A percentile compares a stretch with the other conserved stretches of the same genome.
Evolutionary conservation across 2,113 vertebrate species (phyloP).

Genomic region (Tauraco erythrolophus): DNA sequence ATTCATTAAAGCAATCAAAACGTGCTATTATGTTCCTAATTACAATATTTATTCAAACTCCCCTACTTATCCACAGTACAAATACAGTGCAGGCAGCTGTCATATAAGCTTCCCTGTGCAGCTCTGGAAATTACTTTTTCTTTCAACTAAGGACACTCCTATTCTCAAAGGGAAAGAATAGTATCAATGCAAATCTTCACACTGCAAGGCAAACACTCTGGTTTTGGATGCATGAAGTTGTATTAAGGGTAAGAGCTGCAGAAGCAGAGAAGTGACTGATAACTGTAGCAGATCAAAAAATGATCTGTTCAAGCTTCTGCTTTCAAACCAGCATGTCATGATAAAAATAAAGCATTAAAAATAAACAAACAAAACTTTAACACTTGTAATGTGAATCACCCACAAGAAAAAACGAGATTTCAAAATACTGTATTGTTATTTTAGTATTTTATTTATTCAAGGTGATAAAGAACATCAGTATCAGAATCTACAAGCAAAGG

Average conservation of each 20-base stretch:
- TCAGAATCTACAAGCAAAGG: neutral
- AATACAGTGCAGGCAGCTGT: slow-evolving; percentile 37
- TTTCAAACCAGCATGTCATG: neutral
- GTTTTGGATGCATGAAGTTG: neutral
- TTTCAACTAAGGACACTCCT: neutral
- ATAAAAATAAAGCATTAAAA: neutral
- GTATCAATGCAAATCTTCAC: neutral
- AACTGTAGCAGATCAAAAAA: neutral
- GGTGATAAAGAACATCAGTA: neutral
- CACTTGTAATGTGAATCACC: neutral
- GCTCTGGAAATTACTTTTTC: neutral
- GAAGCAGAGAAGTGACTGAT: neutral
- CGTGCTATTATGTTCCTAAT: slow-evolving; percentile 55
- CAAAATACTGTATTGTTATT: neutral
- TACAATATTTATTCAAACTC: slow-evolving; percentile 59
- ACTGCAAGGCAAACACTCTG: neutral
- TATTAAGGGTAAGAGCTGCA: neutral
- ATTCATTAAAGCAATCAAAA: slow-evolving; percentile 70
- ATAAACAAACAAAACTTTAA: neutral
- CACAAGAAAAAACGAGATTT: neutral
- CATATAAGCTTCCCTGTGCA: slow-evolving; percentile 1
- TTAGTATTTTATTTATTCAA: neutral
- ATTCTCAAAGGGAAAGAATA: neutral
- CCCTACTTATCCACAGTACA: slow-evolving; percentile 27
- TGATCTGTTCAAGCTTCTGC: neutral